Evolutionary conservation across 1,140 invertebrate genomes (phyloP).

Genomic region (Dryas iulia): DNA sequence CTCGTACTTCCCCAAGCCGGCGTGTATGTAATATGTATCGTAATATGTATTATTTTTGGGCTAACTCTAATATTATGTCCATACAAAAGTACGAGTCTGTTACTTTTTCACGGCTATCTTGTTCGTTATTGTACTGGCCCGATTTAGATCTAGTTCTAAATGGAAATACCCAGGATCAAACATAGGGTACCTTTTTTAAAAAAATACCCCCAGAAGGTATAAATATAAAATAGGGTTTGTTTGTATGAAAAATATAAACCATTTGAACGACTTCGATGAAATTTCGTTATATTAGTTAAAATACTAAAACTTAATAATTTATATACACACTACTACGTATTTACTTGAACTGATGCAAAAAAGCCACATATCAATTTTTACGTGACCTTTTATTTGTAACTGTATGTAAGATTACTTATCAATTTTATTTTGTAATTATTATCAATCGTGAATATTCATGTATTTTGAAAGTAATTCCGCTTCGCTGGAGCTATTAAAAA

Average conservation of each 20-base stretch:
- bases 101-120: no score
- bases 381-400: neutral
- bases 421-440: conserved; percentile 6
- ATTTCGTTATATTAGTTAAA: neutral
- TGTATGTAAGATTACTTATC: neutral
- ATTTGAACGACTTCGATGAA: neutral
- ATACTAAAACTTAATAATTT: neutral
- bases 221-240: no score
- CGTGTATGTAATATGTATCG: neutral
- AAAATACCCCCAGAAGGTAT: no score
- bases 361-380: neutral
- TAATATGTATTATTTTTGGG: no score
- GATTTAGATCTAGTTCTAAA: no score
- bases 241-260: no score
- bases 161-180: no score
- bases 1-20: neutral
- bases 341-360: neutral
- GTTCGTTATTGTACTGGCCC: no score
- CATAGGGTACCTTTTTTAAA: no score
- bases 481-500: neutral
- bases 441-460: neutral
- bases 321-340: neutral
- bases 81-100: no score
- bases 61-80: no score
- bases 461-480: conserved; percentile 10